Percentiles rank a stretch among this genome's conserved stretches.
phyloP scores from a whole-genome alignment of 2,113 vertebrate genomes.

The Theristicus caerulescens region DNA sequence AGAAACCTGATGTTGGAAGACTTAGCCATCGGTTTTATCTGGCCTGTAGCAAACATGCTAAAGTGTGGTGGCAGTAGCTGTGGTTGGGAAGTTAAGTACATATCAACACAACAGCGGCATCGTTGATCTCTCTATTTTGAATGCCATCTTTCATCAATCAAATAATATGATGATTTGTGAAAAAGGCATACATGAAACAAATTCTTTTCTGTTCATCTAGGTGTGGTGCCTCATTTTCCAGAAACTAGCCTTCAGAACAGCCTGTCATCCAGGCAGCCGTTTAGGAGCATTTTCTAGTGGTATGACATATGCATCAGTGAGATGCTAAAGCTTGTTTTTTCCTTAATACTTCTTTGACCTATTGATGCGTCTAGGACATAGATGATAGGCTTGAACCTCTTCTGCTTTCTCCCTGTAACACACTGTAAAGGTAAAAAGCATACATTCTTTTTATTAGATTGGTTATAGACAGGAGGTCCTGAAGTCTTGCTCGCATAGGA shows the following conservation, averaged over 20 bases:
- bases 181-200: neutral
- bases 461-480: neutral
- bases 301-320: neutral
- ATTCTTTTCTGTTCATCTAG: neutral
- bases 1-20: neutral
- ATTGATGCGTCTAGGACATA: neutral
- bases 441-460: neutral
- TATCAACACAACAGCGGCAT: neutral
- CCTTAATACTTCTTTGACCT: neutral
- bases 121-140: neutral
- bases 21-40: neutral
- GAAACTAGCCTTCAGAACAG: neutral
- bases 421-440: neutral
- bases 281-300: neutral
- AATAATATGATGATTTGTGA: neutral
- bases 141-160: neutral
- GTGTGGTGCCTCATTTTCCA: neutral
- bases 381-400: neutral
- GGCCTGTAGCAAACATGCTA: neutral
- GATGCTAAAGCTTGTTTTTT: neutral
- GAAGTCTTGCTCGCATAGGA: neutral
- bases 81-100: neutral
- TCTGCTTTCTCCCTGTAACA: neutral
- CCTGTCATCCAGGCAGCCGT: neutral
- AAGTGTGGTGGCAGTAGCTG: neutral